Percentiles rank a stretch among this genome's conserved stretches.
These are phyloP conservation scores for Apolygus lucorum DNA, from an alignment of 1,140 invertebrate genomes.

Conservation along the genomic window DNA sequence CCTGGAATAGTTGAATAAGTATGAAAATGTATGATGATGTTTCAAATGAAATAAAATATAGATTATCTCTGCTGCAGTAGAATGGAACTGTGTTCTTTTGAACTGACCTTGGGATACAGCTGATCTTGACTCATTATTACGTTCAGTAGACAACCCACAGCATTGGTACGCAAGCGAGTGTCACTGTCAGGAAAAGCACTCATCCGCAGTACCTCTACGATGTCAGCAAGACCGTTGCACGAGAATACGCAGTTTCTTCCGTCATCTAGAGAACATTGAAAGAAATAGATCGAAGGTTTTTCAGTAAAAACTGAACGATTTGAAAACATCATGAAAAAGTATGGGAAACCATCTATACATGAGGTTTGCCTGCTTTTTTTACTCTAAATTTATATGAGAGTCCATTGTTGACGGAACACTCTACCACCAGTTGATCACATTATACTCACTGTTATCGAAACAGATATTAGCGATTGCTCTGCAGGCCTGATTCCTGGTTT, in stretches of 20 bases:
- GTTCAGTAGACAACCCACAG: slow-evolving; percentile 65
- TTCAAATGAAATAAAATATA: background rate
- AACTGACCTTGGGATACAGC: slow-evolving; percentile 42
- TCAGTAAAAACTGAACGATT: no score
- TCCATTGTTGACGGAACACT: no score
- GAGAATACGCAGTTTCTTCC: slow-evolving; percentile 51
- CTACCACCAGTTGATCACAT: no score
- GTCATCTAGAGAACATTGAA: slow-evolving; percentile 35
- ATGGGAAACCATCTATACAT: no score
- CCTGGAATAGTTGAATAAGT: no score
- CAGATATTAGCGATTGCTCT: slow-evolving; percentile 80
- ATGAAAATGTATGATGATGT: no score
- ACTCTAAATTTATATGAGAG: no score
- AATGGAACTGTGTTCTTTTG: background rate
- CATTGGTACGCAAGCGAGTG: slow-evolving; percentile 33
- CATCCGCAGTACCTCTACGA: slow-evolving; percentile 39
- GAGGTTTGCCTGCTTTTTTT: no score
- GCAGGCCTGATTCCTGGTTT: slow-evolving; percentile 58
- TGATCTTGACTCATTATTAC: slow-evolving; percentile 64
- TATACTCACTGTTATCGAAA: slow-evolving; percentile 68
- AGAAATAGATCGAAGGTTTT: no score
- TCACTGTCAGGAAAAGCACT: slow-evolving; percentile 27
- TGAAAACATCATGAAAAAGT: no score
- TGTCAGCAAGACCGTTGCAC: slow-evolving; percentile 45
- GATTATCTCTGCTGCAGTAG: background rate